Percentiles rank a stretch among this genome's conserved stretches.
These are phyloP conservation scores for Xestia c-nigrum DNA, from an alignment of 2,888 invertebrate genomes.

Conservation along the genomic window DNA sequence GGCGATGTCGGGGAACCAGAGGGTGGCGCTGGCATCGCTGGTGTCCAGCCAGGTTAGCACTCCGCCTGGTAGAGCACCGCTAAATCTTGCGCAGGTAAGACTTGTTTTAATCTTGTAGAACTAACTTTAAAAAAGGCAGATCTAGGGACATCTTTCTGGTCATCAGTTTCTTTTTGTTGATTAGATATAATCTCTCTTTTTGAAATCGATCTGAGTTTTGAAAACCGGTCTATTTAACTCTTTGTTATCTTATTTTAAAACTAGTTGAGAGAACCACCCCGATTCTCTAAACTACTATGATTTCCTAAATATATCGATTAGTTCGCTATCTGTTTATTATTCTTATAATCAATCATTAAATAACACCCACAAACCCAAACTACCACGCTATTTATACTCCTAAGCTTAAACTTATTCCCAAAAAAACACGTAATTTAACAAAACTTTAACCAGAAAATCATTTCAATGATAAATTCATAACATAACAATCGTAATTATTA, in stretches of 20 bases:
- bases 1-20: slow-evolving; percentile 91
- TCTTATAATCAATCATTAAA: background rate
- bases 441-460: background rate
- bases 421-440: background rate
- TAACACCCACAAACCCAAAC: too few relatives aligned
- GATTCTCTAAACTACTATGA: background rate
- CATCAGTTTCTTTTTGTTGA: background rate
- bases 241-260: background rate
- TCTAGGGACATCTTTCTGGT: too few relatives aligned
- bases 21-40: slow-evolving; percentile 91
- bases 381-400: background rate
- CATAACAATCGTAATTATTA: slow-evolving; percentile 51
- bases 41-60: slow-evolving; percentile 92
- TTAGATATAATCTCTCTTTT: background rate
- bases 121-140: background rate
- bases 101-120: background rate
- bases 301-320: background rate
- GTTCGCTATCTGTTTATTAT: too few relatives aligned
- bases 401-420: background rate
- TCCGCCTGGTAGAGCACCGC: slow-evolving; percentile 87
- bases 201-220: background rate
- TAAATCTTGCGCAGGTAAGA: slow-evolving; percentile 90
- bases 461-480: slow-evolving; percentile 4
- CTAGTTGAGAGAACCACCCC: background rate
- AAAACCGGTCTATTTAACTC: background rate